These are phyloP conservation scores for Scaptomyza tumidula DNA, from an alignment of 2,888 invertebrate species.

Conservation along the genomic window DNA sequence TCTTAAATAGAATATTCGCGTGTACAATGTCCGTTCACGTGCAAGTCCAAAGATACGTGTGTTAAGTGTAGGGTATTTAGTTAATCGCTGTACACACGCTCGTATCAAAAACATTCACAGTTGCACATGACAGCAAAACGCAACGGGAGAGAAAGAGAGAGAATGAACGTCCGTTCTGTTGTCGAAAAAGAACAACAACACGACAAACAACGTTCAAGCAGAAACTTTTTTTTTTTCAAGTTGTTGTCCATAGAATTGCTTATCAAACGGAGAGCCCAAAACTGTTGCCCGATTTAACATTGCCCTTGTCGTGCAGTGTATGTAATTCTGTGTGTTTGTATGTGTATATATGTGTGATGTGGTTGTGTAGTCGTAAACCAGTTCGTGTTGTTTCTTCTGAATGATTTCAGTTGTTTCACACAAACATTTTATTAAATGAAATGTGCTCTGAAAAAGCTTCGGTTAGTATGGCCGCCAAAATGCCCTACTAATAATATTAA, in stretches of 20 bases:
- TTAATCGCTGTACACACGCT: conserved; percentile 37
- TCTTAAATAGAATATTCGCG: conserved; percentile 52
- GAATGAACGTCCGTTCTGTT: not conserved
- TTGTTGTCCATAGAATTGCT: conserved; percentile 34
- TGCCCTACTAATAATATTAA: conserved; percentile 3
- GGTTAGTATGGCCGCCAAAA: not conserved
- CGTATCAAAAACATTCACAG: conserved; percentile 41
- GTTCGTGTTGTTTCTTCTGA: conserved; percentile 52
- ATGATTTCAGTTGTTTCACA: conserved; percentile 46
- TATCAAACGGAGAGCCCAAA: conserved; percentile 39
- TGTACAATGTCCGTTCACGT: conserved; percentile 56
- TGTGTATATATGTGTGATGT: conserved; percentile 4
- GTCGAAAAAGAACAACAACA: conserved; percentile 1
- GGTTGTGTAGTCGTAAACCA: conserved; percentile 54
- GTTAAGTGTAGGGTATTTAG: conserved; percentile 45
- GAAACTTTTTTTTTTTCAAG: not conserved
- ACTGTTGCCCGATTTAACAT: conserved; percentile 11
- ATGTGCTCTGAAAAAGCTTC: not conserved
- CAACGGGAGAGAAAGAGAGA: conserved; percentile 24
- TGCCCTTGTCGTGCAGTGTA: conserved; percentile 36
- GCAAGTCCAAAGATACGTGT: conserved; percentile 1
- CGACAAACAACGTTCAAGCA: conserved; percentile 6
- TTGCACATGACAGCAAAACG: conserved; percentile 64
- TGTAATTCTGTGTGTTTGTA: not conserved
- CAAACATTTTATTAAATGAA: conserved; percentile 14